Base-by-base conservation (phyloP, 2,797 vertebrate species). In the Carduelis carduelis region DNA sequence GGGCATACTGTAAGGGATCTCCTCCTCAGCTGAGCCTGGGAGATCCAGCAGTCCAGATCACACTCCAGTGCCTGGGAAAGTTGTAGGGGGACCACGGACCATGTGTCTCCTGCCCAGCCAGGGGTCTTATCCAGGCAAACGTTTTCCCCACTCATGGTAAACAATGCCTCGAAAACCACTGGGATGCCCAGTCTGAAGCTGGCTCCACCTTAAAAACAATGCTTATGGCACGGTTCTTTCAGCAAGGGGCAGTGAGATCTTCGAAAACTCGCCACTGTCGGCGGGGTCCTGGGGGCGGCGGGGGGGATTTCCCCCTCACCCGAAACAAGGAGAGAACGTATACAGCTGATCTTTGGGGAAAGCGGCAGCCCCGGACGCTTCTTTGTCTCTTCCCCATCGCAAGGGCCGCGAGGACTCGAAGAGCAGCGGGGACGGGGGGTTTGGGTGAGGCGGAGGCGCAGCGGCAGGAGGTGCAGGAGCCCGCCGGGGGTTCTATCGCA, bases 361-460 rank as follows among this genome's bases (percentile, higher is more conserved):
- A 9, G n/a, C 14, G 19, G 39, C 6, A 47, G 81, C 56, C 53
- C 12, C 22, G 12, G 43, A 32, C 50, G 52, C 47, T 75, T 12
- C 93, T 93, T 95, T 95, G 79, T 88, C 66, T 74, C 59, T 11
- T 15, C 43, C 32, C 71, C 86, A 78, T 14, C 4, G n/a, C 23
- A 49, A 65, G 12, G 63, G 71, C 79, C 79, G 46, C 64, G 46
- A 60, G 71, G 78, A 57, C 44, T 80, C 53, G n/a, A 34, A 27
- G 50, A 39, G 55, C 70, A 66, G 94, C 11, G 57, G 82, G 65
- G 56, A 30, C 21, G 41, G 16, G 30, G 61, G 57, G 55, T 2
- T 70, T 2, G 39, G 52, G 12, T 3, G 39, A 87, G 83, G 70
- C 23, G 13, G 50, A 17, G n/a, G 18, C 1, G 8, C 15, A 30